Evolutionary conservation across 2,888 invertebrate genomes (phyloP).

Genomic region (Holacanthella duospinosa): DNA sequence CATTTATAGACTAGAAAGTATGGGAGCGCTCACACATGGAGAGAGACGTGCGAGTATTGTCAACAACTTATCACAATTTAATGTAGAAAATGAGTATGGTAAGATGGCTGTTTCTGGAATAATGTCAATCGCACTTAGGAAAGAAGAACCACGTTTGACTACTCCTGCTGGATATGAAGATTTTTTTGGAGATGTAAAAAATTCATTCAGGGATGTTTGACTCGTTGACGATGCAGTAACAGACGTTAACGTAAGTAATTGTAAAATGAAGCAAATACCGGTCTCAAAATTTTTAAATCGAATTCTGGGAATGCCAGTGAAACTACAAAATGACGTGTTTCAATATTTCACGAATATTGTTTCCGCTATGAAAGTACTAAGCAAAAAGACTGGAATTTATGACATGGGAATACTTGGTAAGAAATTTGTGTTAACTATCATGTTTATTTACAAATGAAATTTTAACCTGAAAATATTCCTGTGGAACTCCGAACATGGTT

Average conservation of each 20-base stretch:
- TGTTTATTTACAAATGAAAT: too few species aligned
- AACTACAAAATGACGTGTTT: slow-evolving; percentile 88
- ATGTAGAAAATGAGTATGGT: slow-evolving; percentile 96
- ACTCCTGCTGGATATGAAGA: neutral
- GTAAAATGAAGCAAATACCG: neutral
- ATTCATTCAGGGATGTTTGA: too few species aligned
- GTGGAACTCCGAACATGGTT: too few species aligned
- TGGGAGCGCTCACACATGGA: slow-evolving; percentile 95
- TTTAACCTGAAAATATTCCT: too few species aligned
- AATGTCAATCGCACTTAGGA: neutral
- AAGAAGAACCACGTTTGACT: neutral
- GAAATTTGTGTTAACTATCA: too few species aligned
- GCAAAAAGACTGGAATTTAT: neutral
- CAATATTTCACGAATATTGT: slow-evolving; percentile 94
- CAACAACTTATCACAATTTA: slow-evolving; percentile 91
- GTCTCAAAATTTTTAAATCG: slow-evolving; percentile 37
- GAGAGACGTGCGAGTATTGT: slow-evolving; percentile 96
- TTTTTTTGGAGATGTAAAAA: neutral
- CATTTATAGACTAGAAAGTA: slow-evolving; percentile 71
- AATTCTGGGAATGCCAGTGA: slow-evolving; percentile 92
- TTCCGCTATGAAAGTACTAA: slow-evolving; percentile 40
- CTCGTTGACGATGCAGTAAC: too few species aligned
- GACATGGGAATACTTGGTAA: neutral
- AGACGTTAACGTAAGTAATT: neutral
- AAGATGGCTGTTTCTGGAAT: slow-evolving; percentile 60